Percentiles rank a stretch among this genome's conserved stretches.
Evolutionary conservation across 1,140 invertebrate species (phyloP).

Genomic region (Cotesia typhae): DNA sequence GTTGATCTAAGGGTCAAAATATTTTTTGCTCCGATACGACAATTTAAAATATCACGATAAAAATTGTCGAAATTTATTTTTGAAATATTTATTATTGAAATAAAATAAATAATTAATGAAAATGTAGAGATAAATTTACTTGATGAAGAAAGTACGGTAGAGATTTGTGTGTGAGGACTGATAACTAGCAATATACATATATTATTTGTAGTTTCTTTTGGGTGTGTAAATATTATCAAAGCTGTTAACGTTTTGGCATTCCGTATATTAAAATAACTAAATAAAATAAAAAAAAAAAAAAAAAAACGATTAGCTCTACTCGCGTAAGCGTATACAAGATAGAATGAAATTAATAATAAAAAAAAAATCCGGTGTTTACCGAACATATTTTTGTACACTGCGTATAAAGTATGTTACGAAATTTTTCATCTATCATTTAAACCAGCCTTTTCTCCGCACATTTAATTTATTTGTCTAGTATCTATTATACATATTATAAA

Average conservation of each 20-base stretch:
- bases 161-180: constrained; percentile 11
- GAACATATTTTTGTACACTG: constrained; percentile 59
- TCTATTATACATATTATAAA: neutral
- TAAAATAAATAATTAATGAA: constrained; percentile 14
- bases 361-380: constrained; percentile 41
- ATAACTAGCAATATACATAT: constrained; percentile 29
- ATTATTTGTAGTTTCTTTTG: neutral
- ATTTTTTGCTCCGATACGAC: constrained; percentile 3
- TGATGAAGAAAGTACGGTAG: neutral
- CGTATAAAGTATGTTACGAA: constrained; percentile 51
- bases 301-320: neutral
- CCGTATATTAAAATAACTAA: constrained; percentile 2
- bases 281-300: neutral
- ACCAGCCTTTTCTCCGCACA: constrained; percentile 22
- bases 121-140: neutral
- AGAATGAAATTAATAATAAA: constrained; percentile 23
- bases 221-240: constrained; percentile 18
- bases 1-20: neutral
- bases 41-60: constrained; percentile 19
- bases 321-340: constrained; percentile 40
- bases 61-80: constrained; percentile 35
- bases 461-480: neutral
- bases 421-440: constrained; percentile 27
- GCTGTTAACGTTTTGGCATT: constrained; percentile 18
- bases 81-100: constrained; percentile 32